A percentile compares a stretch with the other conserved stretches of the same genome.
phyloP scores from a whole-genome alignment of 2,113 vertebrate genomes.

The Lagenorhynchus albirostris region DNA sequence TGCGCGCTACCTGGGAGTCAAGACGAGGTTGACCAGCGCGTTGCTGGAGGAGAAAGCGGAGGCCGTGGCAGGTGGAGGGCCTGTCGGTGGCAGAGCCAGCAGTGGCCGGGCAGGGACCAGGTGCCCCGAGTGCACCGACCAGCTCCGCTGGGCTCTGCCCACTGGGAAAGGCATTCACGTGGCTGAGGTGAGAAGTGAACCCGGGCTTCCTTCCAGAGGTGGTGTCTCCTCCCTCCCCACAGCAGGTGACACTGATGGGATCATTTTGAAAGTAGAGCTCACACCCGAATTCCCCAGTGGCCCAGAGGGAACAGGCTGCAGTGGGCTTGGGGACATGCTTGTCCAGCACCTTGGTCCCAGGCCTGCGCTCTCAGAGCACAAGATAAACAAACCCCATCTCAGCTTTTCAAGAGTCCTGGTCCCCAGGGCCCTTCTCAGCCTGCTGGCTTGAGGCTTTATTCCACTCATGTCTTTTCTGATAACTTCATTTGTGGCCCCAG shows the following conservation, averaged over 20 bases:
- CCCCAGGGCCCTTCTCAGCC: constrained; percentile 36
- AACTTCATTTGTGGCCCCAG: constrained; percentile 73
- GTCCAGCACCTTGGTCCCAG: constrained; percentile 18
- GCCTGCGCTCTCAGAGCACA: not conserved
- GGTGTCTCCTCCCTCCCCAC: not conserved
- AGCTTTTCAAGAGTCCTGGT: constrained; percentile 43
- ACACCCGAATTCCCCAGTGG: not conserved
- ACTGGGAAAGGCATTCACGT: not conserved
- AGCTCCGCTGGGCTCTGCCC: not conserved
- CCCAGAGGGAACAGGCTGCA: not conserved
- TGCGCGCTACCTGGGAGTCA: not conserved
- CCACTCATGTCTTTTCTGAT: constrained; percentile 70
- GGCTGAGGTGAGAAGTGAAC: not conserved
- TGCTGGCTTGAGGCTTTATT: constrained; percentile 51
- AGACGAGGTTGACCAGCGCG: fast-evolving
- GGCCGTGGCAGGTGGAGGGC: fast-evolving
- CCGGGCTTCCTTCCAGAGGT: not conserved
- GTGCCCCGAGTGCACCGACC: fast-evolving
- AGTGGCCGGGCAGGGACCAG: not conserved
- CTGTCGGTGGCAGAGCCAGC: fast-evolving
- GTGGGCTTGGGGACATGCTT: not conserved
- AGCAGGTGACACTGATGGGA: not conserved
- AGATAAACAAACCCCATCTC: constrained; percentile 55
- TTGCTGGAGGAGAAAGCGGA: not conserved
- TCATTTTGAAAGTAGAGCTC: not conserved